Evolutionary conservation across 2,113 vertebrate species (phyloP), one percentile per base, ranked within the genome.

Genomic region (Pitta sordida): DNA sequence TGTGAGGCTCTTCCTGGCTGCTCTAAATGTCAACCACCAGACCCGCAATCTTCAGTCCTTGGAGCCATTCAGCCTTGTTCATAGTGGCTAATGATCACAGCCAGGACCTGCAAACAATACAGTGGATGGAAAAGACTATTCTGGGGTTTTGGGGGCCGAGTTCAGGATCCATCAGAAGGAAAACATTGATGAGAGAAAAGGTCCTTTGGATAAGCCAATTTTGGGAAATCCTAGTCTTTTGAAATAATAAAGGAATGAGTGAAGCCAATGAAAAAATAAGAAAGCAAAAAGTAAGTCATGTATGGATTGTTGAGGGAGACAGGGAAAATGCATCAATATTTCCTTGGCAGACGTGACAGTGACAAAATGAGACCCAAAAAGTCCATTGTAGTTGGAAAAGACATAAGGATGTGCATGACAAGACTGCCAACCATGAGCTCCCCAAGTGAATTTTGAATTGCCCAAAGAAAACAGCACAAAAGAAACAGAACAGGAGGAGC

Each of bases 321-420:
- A 17, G 62, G 44, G 51, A 29, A 64, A 83, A 70, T 48, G 29
- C 34, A 52, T 74, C 88, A 76, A 23, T 37, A 18, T 71, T 85
- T 83, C 34, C 53, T 78, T 90, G 69, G 60, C n/a, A 84, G 46
- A 56, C 65, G 34, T 65, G 68, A 44, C 83, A 91, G 43, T 76
- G 70, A 85, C 76, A 82, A 83, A 83, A 48, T 17, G 64, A 69
- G 62, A 91, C 62, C 53, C 24, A 90, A 76, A 56, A 94, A 69
- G 32, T 88, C 53, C 49, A 58, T 9, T 80, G 44, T 26, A 52
- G 53, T 77, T 77, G 49, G 76, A 80, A 86, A 83, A 48, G 58
- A 64, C 32, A 36, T 43, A 15, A 68, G 58, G 41, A 69, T 41
- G 15, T 36, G 23, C 21, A 56, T 76, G 84, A 91, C 70, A 88